A percentile compares a stretch with the other conserved stretches of the same genome.
Conservation (phyloP, 2,113 vertebrate species). For the Gopherus flavomarginatus region DNA sequence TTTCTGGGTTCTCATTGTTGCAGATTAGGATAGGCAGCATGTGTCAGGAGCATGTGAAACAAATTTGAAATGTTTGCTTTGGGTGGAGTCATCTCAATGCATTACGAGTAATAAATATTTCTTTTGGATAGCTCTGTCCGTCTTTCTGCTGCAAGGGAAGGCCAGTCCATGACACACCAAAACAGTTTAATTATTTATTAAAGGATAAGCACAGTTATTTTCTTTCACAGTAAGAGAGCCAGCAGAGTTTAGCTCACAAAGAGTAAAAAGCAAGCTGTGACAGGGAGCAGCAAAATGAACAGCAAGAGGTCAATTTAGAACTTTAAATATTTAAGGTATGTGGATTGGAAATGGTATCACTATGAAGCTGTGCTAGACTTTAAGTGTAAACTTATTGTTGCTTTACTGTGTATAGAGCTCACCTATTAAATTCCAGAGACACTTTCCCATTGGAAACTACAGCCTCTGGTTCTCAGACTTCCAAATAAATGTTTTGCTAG, state of each 20-base stretch:
- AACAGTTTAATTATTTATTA: constrained; percentile 11
- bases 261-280: constrained; percentile 27
- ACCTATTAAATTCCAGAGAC: neutral
- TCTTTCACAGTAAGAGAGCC: neutral
- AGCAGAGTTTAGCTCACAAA: neutral
- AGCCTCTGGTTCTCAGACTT: neutral
- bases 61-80: constrained; percentile 43
- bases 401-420: neutral
- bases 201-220: neutral
- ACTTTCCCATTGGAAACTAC: neutral
- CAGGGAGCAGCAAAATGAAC: constrained; percentile 1
- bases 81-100: neutral
- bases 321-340: constrained; percentile 38
- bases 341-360: neutral
- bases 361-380: neutral
- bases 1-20: neutral
- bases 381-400: neutral
- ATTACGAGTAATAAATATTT: neutral
- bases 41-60: constrained; percentile 9
- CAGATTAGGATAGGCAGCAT: constrained; percentile 26
- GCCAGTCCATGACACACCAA: neutral
- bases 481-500: neutral
- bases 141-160: neutral
- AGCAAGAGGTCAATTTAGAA: constrained; percentile 13
- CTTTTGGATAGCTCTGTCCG: neutral